Evolutionary conservation across 2,888 invertebrate genomes (phyloP).

Genomic region (Icerya purchasi): DNA sequence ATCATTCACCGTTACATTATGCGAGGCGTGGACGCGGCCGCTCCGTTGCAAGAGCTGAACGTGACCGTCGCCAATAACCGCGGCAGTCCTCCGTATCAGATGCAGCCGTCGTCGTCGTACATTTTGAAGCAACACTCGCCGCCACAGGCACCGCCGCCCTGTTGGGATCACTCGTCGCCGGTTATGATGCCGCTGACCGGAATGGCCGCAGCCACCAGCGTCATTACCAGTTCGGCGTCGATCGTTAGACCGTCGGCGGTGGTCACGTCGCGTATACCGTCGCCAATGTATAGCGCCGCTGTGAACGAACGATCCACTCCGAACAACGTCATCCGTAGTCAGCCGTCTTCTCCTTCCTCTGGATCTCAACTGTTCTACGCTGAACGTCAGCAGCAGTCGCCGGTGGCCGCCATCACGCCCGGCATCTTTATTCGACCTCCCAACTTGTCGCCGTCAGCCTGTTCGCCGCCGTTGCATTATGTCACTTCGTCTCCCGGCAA

Average conservation of each 20-base stretch:
- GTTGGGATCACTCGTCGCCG: conserved; percentile 18
- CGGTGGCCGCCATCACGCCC: neutral
- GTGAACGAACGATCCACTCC: neutral
- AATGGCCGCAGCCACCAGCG: conserved; percentile 30
- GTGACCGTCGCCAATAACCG: conserved; percentile 23
- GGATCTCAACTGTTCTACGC: neutral
- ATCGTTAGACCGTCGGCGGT: conserved; percentile 26
- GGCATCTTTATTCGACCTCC: neutral
- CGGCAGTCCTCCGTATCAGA: conserved; percentile 15
- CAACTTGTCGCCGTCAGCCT: neutral
- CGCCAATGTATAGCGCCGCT: conserved; percentile 16
- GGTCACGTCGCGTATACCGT: neutral
- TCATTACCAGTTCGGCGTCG: conserved; percentile 35
- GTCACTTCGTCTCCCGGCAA: too few relatives aligned
- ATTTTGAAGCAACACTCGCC: conserved; percentile 7
- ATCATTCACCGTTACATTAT: conserved; percentile 82
- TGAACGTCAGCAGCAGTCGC: neutral
- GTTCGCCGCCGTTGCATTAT: neutral
- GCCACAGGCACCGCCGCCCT: conserved; percentile 1
- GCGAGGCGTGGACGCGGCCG: conserved; percentile 35
- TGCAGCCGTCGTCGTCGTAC: conserved; percentile 1
- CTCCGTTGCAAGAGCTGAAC: conserved; percentile 31
- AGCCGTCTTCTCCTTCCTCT: conserved; percentile 20
- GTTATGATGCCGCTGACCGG: conserved; percentile 18
- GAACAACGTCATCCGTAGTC: conserved; percentile 28